phyloP scores from a whole-genome alignment of 2,797 vertebrate species.

The Sebastes taczanowskii region DNA sequence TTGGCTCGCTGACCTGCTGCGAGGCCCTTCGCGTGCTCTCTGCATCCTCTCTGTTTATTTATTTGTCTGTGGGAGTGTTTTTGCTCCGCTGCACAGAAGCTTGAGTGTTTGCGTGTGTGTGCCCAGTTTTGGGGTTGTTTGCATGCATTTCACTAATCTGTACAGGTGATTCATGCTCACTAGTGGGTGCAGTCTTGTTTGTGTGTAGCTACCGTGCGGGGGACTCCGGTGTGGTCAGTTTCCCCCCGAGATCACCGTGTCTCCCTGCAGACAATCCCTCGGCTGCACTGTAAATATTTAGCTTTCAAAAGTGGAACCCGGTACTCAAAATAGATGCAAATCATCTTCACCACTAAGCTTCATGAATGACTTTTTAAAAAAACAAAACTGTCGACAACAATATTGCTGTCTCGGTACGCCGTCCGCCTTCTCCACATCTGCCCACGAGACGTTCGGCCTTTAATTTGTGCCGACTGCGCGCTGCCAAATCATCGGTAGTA shows the following conservation, averaged over 20 bases:
- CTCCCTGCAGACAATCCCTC: conserved; percentile 20
- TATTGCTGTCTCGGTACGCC: neutral
- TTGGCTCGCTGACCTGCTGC: conserved; percentile 7
- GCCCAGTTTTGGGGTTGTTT: neutral
- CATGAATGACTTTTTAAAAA: neutral
- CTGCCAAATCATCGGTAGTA: conserved; percentile 17
- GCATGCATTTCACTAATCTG: neutral
- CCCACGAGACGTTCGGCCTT: conserved; percentile 13
- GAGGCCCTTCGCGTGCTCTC: neutral
- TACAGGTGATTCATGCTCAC: neutral
- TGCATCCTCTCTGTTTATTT: conserved; percentile 27
- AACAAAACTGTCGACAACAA: conserved; percentile 14
- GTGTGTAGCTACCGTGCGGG: neutral
- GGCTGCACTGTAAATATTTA: conserved; percentile 53
- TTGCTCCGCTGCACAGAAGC: neutral
- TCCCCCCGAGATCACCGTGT: conserved; percentile 9
- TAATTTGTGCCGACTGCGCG: conserved; percentile 18
- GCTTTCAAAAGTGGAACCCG: conserved; percentile 20
- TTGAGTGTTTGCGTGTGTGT: neutral
- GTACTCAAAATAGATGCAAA: conserved; percentile 28
- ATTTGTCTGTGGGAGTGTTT: conserved; percentile 11
- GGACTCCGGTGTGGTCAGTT: neutral
- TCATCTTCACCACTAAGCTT: neutral
- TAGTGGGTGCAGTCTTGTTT: neutral
- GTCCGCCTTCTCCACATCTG: neutral